Conservation (phyloP, 1,140 invertebrate genomes). For the Lycorma delicatula region DNA sequence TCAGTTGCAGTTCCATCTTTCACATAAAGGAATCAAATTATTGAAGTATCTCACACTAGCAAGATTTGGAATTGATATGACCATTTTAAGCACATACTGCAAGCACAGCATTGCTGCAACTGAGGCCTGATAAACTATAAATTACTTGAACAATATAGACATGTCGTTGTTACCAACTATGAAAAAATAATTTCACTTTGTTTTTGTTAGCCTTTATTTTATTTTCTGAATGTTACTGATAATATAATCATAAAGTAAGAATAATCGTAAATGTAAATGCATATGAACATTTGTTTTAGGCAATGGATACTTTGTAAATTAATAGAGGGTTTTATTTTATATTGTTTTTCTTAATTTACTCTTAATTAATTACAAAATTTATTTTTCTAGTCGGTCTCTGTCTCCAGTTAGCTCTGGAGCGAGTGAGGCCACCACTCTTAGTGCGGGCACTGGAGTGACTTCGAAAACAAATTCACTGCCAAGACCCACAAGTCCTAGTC, state of each 20-base stretch:
- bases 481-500: slow-evolving; percentile 71
- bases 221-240: not conserved
- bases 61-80: too few relatives aligned
- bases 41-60: too few relatives aligned
- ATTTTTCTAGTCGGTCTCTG: slow-evolving; percentile 39
- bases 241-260: not conserved
- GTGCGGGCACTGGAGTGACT: slow-evolving; percentile 20
- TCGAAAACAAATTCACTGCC: slow-evolving; percentile 51
- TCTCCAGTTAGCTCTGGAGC: slow-evolving; percentile 53
- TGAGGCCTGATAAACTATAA: too few relatives aligned
- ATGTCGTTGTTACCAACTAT: too few relatives aligned
- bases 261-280: not conserved
- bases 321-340: not conserved
- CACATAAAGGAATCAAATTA: too few relatives aligned
- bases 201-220: not conserved
- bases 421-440: slow-evolving; percentile 52
- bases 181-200: too few relatives aligned
- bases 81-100: too few relatives aligned
- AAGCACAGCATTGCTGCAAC: too few relatives aligned
- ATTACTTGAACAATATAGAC: too few relatives aligned
- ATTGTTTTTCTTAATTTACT: not conserved
- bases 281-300: too few relatives aligned
- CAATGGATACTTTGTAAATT: too few relatives aligned
- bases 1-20: too few relatives aligned
- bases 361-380: not conserved